Percentiles rank a stretch among this genome's conserved stretches.
Evolutionary conservation across 2,888 invertebrate genomes (phyloP).

Genomic region (Monochamus alternatus): DNA sequence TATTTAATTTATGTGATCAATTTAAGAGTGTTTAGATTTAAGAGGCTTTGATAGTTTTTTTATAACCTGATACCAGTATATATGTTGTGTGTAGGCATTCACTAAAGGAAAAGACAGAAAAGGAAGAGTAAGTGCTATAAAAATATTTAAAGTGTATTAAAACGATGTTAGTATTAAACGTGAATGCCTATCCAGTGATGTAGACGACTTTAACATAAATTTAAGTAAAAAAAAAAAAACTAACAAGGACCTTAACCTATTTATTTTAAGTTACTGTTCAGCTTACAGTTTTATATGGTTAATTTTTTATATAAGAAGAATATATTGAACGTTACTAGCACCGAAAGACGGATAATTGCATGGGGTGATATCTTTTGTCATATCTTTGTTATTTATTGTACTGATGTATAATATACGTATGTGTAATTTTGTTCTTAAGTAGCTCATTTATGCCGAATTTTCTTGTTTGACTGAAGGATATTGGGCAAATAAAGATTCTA

Average conservation of each 20-base stretch:
- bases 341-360: conserved; percentile 21
- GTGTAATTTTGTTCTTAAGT: conserved; percentile 23
- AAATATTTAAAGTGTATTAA: not conserved
- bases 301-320: conserved; percentile 18
- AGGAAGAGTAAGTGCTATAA: not conserved
- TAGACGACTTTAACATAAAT: not conserved
- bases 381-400: conserved; percentile 35
- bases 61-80: not conserved
- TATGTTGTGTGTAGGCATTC: not conserved
- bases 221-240: not conserved
- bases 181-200: conserved; percentile 11
- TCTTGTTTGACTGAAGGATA: conserved; percentile 32
- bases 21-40: conserved; percentile 27
- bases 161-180: not conserved
- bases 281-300: conserved; percentile 27
- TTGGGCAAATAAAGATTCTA: conserved; percentile 47
- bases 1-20: conserved; percentile 15
- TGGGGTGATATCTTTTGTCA: conserved; percentile 36
- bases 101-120: not conserved
- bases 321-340: conserved; percentile 27
- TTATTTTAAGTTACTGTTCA: conserved; percentile 29
- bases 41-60: conserved; percentile 9
- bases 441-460: conserved; percentile 36
- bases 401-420: conserved; percentile 16
- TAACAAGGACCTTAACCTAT: conserved; percentile 16